Base-by-base conservation (phyloP, 2,113 vertebrate genomes). In the Morone saxatilis region DNA sequence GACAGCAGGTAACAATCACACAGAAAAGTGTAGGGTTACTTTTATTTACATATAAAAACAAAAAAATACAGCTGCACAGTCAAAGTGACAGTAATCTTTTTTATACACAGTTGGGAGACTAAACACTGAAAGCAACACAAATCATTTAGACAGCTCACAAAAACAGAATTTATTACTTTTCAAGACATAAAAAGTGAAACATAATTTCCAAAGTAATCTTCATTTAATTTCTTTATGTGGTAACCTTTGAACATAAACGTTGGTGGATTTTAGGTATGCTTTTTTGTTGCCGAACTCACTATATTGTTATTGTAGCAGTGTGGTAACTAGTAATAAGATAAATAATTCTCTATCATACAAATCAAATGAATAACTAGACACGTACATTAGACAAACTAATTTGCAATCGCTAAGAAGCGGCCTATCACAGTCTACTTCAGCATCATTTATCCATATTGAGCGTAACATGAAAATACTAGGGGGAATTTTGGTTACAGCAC, bases 31-130 rank as follows among this genome's bases (percentile, higher is more conserved):
- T 81, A 45, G 45, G 76, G 83, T 88, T 84, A 86, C 68, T 86
- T 93, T 90, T 93, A 94, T 92, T 94, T 81, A 88, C 85, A 88
- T 80, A 83, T 87, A 72, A 85, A 89, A 93, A 91, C 72, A 78
- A 74, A 83, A 80, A 80, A 90, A 79, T 83, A 90, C 81, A 92
- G 72, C 84, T 86, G 81, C 81, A 87, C 76, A 84, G 62, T 80
- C 81, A 84, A 83, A 71, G 62, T 84, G 76, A 86, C 78, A 77
- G 56, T 80, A 68, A 71, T 54, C 20, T 43, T 78, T 56, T 75
- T 45, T 69, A 61, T 45, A 82, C 48, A 80, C 68, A 81, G 59
- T 62, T 66, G 50, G 57, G 43, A 71, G 69, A 83, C 73, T 51
- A 81, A 56, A 85, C 48, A 66, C 41, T 70, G 12, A 80, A 84